Conservation (phyloP, 1,140 invertebrate genomes). For the Micrasema minimum region DNA sequence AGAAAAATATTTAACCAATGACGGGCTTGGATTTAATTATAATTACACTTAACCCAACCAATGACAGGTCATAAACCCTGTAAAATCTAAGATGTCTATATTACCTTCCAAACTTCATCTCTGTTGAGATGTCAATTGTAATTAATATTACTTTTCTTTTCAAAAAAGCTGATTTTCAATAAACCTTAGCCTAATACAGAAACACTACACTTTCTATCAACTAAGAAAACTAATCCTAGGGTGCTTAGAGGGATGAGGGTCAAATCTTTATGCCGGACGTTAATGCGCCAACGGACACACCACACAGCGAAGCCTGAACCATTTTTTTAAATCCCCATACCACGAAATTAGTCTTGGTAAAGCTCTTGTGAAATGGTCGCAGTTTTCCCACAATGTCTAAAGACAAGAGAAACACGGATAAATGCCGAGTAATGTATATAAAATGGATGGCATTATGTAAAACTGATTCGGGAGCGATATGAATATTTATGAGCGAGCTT, state of each 20-base stretch:
- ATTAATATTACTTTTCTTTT: too few relatives aligned
- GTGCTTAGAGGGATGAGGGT: constrained; percentile 17
- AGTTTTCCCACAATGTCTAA: constrained; percentile 24
- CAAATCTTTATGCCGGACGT: constrained; percentile 33
- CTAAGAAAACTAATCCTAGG: too few relatives aligned
- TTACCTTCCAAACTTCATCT: too few relatives aligned
- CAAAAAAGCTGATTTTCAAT: too few relatives aligned
- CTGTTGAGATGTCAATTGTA: too few relatives aligned
- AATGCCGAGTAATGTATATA: constrained; percentile 53
- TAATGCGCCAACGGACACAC: constrained; percentile 23
- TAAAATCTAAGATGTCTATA: too few relatives aligned
- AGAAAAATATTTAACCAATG: too few relatives aligned
- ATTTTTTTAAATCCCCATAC: constrained; percentile 49
- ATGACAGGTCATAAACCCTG: too few relatives aligned
- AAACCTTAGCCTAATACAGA: too few relatives aligned
- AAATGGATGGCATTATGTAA: constrained; percentile 54
- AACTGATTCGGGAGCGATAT: constrained; percentile 52
- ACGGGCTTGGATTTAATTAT: too few relatives aligned
- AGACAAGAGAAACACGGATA: constrained; percentile 38
- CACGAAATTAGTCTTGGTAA: constrained; percentile 48
- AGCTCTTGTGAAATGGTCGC: constrained; percentile 39
- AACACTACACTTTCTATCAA: too few relatives aligned
- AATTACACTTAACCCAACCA: too few relatives aligned
- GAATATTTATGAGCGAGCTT: constrained; percentile 52
- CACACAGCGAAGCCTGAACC: constrained; percentile 23